phyloP scores from a whole-genome alignment of 2,113 vertebrate species.

The Dascyllus trimaculatus region DNA sequence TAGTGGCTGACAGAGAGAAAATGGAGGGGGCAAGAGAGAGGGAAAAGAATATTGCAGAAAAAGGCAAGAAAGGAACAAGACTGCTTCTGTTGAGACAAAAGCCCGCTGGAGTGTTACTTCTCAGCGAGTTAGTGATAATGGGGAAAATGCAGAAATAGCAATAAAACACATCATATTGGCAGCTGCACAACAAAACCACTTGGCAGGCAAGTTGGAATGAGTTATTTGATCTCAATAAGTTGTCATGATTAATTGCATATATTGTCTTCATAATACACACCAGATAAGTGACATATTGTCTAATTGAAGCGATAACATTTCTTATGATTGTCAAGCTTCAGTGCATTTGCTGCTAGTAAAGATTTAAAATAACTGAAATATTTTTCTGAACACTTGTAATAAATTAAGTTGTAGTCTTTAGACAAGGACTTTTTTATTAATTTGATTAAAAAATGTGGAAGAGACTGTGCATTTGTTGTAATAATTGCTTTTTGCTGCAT shows the following conservation, averaged over 20 bases:
- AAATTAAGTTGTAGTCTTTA: slow-evolving; percentile 10
- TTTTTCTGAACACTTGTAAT: slow-evolving; percentile 22
- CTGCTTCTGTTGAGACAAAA: slow-evolving; percentile 43
- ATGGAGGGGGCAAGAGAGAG: slow-evolving; percentile 34
- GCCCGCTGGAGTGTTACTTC: background rate
- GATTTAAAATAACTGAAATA: background rate
- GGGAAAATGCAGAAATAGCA: slow-evolving; percentile 48
- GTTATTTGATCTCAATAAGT: slow-evolving; percentile 49
- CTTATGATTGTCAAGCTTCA: background rate
- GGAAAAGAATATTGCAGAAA: slow-evolving; percentile 42
- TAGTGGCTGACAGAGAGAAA: slow-evolving; percentile 78
- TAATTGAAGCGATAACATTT: slow-evolving; percentile 20
- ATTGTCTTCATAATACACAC: slow-evolving; percentile 13
- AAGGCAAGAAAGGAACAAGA: slow-evolving; percentile 49
- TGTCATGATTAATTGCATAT: slow-evolving; percentile 45
- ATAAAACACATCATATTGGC: slow-evolving; percentile 41
- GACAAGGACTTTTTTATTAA: background rate
- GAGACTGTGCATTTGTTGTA: background rate
- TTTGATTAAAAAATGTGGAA: background rate
- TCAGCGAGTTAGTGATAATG: slow-evolving; percentile 37
- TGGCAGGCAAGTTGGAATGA: slow-evolving; percentile 16
- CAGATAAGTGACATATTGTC: slow-evolving; percentile 28
- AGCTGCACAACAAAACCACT: slow-evolving; percentile 13
- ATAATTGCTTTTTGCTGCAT: slow-evolving; percentile 4
- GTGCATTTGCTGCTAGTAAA: background rate